Percentiles rank a stretch among this genome's conserved stretches.
These are phyloP conservation scores for Aspiorhynchus laticeps DNA, from an alignment of 2,113 vertebrate species.

Conservation along the genomic window DNA sequence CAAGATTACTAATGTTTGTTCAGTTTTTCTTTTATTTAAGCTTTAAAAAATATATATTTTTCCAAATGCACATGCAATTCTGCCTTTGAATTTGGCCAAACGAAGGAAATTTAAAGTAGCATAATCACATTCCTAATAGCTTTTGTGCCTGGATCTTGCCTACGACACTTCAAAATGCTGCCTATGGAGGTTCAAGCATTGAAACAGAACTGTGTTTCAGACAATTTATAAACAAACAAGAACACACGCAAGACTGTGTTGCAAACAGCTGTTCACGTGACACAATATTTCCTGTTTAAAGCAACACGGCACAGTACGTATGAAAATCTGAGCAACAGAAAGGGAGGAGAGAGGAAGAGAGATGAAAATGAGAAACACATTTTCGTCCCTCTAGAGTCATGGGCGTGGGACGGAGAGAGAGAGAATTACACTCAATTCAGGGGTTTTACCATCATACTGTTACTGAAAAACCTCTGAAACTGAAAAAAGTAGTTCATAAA, in stretches of 20 bases:
- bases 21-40: too few relatives aligned
- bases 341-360: conserved; percentile 53
- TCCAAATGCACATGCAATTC: background rate
- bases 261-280: background rate
- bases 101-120: background rate
- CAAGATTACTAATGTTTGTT: background rate
- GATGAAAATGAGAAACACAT: conserved; percentile 73
- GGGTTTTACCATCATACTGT: background rate
- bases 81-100: background rate
- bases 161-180: background rate
- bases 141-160: background rate
- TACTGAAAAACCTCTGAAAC: background rate
- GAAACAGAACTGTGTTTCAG: background rate
- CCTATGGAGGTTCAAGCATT: background rate
- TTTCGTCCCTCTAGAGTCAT: conserved; percentile 68
- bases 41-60: background rate
- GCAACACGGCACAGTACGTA: conserved; percentile 39
- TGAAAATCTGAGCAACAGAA: conserved; percentile 35
- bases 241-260: background rate
- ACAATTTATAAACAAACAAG: background rate
- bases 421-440: background rate
- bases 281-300: background rate
- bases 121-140: background rate
- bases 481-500: background rate
- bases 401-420: conserved; percentile 38